Percentiles rank a stretch among this genome's conserved stretches.
Evolutionary conservation across 2,113 vertebrate genomes (phyloP).

Genomic region (Eubucco bourcierii): DNA sequence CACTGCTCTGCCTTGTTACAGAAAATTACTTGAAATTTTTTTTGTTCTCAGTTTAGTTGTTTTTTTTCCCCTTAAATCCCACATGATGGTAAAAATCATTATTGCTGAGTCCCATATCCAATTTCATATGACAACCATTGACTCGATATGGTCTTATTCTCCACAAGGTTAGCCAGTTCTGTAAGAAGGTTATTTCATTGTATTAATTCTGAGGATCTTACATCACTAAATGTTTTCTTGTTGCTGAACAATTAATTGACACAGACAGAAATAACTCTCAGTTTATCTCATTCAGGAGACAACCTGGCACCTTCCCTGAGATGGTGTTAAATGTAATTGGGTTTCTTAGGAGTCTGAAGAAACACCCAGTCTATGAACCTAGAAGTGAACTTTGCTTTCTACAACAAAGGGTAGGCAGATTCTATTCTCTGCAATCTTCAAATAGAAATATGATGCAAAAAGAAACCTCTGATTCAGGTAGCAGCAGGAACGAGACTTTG

Average conservation of each 20-base stretch:
- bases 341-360: background rate
- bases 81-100: background rate
- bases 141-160: background rate
- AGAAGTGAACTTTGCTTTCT: background rate
- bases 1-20: background rate
- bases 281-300: constrained; percentile 12
- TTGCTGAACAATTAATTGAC: background rate
- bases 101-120: background rate
- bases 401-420: background rate
- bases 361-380: background rate
- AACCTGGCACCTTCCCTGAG: background rate
- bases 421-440: background rate
- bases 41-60: background rate
- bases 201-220: background rate
- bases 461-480: background rate
- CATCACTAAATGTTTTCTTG: background rate
- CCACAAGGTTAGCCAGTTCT: background rate
- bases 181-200: background rate
- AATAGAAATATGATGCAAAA: background rate
- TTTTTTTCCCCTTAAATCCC: background rate
- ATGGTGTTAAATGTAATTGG: background rate
- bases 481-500: background rate
- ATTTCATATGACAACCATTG: background rate
- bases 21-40: background rate
- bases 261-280: background rate